phyloP scores from a whole-genome alignment of 2,888 invertebrate species.

The Nephrotoma appendiculata region DNA sequence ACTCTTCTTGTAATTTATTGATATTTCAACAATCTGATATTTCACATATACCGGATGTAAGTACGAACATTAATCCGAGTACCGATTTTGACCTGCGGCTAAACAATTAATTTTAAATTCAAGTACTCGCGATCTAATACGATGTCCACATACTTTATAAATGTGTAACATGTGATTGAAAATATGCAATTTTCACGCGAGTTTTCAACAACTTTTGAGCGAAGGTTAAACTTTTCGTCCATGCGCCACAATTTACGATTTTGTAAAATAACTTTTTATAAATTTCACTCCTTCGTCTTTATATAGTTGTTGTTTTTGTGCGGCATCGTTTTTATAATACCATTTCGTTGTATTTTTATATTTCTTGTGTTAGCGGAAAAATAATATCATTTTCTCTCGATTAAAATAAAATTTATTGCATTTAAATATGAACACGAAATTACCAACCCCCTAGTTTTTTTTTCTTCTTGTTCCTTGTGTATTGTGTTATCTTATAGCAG shows the following conservation, averaged over 20 bases:
- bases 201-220: not conserved
- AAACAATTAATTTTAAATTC: not conserved
- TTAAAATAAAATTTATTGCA: not conserved
- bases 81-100: not conserved
- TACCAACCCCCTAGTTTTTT: not conserved
- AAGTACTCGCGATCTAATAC: not conserved
- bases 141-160: not conserved
- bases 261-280: not conserved
- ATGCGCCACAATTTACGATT: not conserved
- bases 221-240: not conserved
- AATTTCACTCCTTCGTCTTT: not conserved
- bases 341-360: not conserved
- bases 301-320: not conserved
- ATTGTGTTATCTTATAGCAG: not conserved
- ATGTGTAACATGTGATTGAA: not conserved
- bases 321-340: not conserved
- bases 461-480: not conserved
- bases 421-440: not conserved
- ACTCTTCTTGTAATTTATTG: not conserved
- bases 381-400: not conserved
- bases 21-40: not conserved
- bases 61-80: not conserved
- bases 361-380: not conserved
- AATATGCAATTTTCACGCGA: not conserved
- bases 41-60: not conserved